Conservation (phyloP, 2,888 invertebrate genomes). For the Pandemis heparana region DNA sequence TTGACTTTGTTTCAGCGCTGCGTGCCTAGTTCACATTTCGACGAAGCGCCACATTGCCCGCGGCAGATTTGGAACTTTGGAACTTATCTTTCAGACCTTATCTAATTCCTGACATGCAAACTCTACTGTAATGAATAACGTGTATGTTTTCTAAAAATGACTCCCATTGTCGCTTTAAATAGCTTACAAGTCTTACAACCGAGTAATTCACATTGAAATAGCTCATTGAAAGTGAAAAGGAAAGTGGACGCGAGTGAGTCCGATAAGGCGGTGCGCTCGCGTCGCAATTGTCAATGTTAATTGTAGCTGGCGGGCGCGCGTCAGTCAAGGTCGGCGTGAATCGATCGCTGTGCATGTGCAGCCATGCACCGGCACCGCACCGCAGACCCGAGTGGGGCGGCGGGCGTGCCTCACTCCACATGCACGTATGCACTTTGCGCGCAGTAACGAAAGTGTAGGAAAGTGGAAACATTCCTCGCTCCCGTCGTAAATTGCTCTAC, state of each 20-base stretch:
- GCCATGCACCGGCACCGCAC: conserved; percentile 51
- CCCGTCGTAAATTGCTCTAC: conserved; percentile 58
- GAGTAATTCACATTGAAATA: neutral
- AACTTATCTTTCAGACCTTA: conserved; percentile 2
- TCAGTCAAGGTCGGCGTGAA: conserved; percentile 78
- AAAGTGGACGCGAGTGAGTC: conserved; percentile 59
- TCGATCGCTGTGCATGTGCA: conserved; percentile 66
- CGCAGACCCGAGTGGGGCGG: conserved; percentile 43
- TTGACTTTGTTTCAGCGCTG: conserved; percentile 54
- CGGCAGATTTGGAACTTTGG: neutral
- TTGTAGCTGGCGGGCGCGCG: conserved; percentile 70
- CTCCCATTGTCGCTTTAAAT: neutral
- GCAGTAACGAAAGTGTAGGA: conserved; percentile 76
- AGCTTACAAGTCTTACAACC: neutral
- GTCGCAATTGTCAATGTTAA: conserved; percentile 78
- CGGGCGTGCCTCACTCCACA: conserved; percentile 57
- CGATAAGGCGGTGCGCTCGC: conserved; percentile 66
- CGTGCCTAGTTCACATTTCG: conserved; percentile 37
- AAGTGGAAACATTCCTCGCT: conserved; percentile 78
- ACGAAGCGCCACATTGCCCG: conserved; percentile 25
- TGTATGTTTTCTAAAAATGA: neutral
- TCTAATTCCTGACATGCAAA: neutral
- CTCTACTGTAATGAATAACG: neutral
- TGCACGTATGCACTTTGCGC: conserved; percentile 65
- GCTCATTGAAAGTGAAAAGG: conserved; percentile 56